Evolutionary conservation across 2,888 invertebrate species (phyloP).

Genomic region (Galeruca laticollis): DNA sequence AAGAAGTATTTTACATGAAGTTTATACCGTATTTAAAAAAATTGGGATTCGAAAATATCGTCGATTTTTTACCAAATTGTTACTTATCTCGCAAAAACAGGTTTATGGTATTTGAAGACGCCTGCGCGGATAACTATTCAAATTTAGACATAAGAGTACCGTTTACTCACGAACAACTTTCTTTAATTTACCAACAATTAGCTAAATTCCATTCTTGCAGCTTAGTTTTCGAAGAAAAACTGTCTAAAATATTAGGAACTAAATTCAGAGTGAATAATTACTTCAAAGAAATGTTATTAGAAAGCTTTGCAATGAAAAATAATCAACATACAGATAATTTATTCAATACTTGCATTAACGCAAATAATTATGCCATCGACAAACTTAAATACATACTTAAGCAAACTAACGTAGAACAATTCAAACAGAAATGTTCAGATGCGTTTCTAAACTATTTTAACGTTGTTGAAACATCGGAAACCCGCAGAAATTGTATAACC

Average conservation of each 20-base stretch:
- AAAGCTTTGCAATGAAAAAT: conserved; percentile 35
- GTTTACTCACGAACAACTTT: conserved; percentile 49
- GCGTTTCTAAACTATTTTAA: conserved; percentile 52
- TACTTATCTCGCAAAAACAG: conserved; percentile 59
- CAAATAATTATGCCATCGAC: conserved; percentile 32
- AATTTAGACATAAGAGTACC: conserved; percentile 34
- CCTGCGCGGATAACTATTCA: conserved; percentile 48
- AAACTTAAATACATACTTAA: conserved; percentile 40
- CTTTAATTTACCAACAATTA: conserved; percentile 48
- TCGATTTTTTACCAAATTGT: conserved; percentile 59
- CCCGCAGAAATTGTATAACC: conserved; percentile 62
- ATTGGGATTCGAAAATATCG: conserved; percentile 48
- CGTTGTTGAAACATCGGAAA: conserved; percentile 57
- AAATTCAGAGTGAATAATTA: conserved; percentile 54
- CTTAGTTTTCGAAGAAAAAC: conserved; percentile 58
- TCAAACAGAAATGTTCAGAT: conserved; percentile 35
- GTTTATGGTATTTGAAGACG: conserved; percentile 64
- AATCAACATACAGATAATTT: background rate
- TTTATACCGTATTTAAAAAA: conserved; percentile 61
- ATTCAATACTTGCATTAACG: conserved; percentile 3
- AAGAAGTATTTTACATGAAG: conserved; percentile 62
- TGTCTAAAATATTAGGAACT: conserved; percentile 45
- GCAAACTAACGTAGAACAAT: conserved; percentile 32
- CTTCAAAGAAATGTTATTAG: conserved; percentile 50
- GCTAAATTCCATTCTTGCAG: conserved; percentile 58